Evolutionary conservation across 1,140 invertebrate species (phyloP).

Genomic region (Littorina saxatilis): DNA sequence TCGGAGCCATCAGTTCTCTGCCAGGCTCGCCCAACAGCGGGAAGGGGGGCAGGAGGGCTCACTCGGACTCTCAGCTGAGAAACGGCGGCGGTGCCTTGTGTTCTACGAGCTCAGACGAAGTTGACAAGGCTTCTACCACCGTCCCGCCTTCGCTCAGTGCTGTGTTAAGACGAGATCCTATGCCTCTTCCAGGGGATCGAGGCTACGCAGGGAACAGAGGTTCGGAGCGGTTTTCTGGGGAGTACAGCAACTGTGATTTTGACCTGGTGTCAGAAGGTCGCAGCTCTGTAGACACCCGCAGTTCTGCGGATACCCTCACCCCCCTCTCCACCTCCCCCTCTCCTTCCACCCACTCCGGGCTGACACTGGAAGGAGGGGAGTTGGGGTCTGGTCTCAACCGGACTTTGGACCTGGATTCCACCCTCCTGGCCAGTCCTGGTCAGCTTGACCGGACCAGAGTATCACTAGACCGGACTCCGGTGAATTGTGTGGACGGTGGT

Average conservation of each 20-base stretch:
- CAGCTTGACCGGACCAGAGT: not conserved
- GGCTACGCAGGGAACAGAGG: not conserved
- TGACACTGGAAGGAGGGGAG: slow-evolving; percentile 34
- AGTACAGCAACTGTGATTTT: slow-evolving; percentile 36
- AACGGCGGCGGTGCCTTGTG: no score
- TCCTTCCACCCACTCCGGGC: slow-evolving; percentile 1
- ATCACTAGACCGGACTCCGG: slow-evolving; percentile 2
- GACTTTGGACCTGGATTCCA: slow-evolving; percentile 40
- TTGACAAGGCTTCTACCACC: no score
- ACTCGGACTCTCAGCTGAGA: not conserved
- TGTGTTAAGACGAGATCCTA: not conserved
- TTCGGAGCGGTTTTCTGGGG: slow-evolving; percentile 37
- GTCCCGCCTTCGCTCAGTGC: not conserved
- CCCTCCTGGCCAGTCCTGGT: slow-evolving; percentile 39
- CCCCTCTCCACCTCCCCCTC: slow-evolving; percentile 39
- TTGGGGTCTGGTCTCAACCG: slow-evolving; percentile 11
- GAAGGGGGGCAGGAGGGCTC: slow-evolving; percentile 1
- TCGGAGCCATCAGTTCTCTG: slow-evolving; percentile 58
- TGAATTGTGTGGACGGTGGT: not conserved
- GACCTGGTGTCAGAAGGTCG: slow-evolving; percentile 26
- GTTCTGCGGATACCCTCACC: slow-evolving; percentile 41
- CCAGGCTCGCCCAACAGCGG: slow-evolving; percentile 52
- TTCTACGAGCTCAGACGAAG: no score
- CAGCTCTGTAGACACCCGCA: slow-evolving; percentile 8
- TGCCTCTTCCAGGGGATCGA: not conserved